Evolutionary conservation across 2,888 invertebrate species (phyloP), one percentile per base, ranked within the genome.

Genomic region (Drosophila flavopinicola): DNA sequence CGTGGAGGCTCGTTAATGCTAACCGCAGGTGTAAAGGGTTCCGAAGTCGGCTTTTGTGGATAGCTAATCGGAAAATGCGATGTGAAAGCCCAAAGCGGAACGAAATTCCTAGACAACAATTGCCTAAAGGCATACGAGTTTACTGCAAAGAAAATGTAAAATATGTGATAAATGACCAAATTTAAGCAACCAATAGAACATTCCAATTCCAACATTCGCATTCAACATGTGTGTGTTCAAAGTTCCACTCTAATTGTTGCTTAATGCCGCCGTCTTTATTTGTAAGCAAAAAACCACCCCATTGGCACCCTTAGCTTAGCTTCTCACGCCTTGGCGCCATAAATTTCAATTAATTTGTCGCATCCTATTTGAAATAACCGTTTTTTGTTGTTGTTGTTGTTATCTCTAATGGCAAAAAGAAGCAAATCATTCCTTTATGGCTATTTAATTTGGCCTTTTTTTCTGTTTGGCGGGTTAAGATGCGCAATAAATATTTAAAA

Each of bases 321-420:
- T n/a, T n/a, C 52, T 48, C 86, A 82, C 86, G 86, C 56, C 52
- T 69, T 37, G 42, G 20, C 27, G 41, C 66, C 63, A 82, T 82
- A 83, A 85, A 82, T 82, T 76, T 67, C 84, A 82, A 82, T 82
- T 86, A 73, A 83, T 79, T 85, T 79, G 76, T 78, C 76, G 67
- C 61, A 75, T 85, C 82, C 72, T 68, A 68, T 85, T 60, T 65
- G 44, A 7, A 35, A 52, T 58, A 59, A 68, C 68, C 71, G 58
- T 56, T 67, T 64, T 38, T 47, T 66, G 10, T 39, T 51, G 33
- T 39, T 39, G 37, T 24, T 47, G 20, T 60, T 52, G 59, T n/a
- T 58, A 60, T 66, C 66, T 71, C 35, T 52, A 11, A 48, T 57
- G 56, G 4, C 30, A 32, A 45, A 61, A 52, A 60, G 53, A 71